These are phyloP conservation scores for Agrochola macilenta DNA, from an alignment of 2,888 invertebrate genomes.

Conservation along the genomic window DNA sequence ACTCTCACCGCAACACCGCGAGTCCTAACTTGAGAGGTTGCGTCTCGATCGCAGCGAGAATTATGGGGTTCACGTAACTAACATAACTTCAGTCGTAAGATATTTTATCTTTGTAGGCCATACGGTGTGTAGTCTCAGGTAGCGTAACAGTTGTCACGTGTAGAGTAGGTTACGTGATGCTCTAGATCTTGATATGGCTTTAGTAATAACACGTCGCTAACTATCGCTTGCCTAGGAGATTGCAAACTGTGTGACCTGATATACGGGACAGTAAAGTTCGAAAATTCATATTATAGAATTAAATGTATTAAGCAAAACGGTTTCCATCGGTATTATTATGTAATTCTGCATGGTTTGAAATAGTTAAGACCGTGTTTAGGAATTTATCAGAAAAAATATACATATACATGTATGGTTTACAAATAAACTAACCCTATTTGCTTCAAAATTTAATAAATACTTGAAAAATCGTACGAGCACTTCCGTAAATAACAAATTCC, in stretches of 20 bases:
- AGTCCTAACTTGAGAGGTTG: conserved; percentile 32
- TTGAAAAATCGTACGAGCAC: not conserved
- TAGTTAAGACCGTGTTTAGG: no score
- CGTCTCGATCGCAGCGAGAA: conserved; percentile 32
- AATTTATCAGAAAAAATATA: not conserved
- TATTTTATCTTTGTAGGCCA: conserved; percentile 47
- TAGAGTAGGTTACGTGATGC: conserved; percentile 21
- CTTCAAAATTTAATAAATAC: not conserved
- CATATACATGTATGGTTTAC: not conserved
- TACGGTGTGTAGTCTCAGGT: conserved; percentile 19
- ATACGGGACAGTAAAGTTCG: not conserved
- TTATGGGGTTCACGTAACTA: conserved; percentile 49
- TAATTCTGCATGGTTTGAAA: not conserved
- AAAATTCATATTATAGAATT: not conserved
- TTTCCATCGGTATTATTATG: not conserved
- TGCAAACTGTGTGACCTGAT: conserved; percentile 26
- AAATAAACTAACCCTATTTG: not conserved
- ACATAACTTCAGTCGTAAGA: conserved; percentile 44
- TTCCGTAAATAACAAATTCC: conserved; percentile 8
- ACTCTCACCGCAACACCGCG: conserved; percentile 6
- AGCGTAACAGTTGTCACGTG: conserved; percentile 37
- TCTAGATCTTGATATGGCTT: conserved; percentile 40
- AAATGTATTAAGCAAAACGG: not conserved
- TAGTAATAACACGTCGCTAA: conserved; percentile 43
- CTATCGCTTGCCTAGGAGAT: conserved; percentile 33